Conservation (phyloP, 2,888 invertebrate genomes). For the Nudaria mundana region DNA sequence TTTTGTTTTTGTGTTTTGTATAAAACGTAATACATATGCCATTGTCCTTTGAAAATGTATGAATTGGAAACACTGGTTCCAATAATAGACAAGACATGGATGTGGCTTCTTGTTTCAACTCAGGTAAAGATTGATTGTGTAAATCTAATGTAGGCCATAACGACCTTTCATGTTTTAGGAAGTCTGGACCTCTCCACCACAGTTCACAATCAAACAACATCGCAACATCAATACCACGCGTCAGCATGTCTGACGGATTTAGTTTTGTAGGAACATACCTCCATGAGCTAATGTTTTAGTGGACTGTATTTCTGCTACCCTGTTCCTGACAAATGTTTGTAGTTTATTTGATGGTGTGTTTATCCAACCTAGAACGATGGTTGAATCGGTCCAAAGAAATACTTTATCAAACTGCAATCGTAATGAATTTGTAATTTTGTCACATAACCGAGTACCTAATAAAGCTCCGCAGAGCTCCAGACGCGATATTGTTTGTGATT, state of each 20-base stretch:
- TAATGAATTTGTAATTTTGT: no score
- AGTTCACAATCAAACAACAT: background rate
- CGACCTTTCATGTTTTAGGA: background rate
- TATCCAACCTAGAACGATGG: no score
- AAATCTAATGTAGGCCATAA: background rate
- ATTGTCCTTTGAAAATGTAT: background rate
- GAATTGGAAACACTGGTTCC: background rate
- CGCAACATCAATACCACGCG: background rate
- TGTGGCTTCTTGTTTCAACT: background rate
- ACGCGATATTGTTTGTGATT: slow-evolving; percentile 21
- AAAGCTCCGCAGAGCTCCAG: slow-evolving; percentile 26
- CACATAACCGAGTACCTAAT: slow-evolving; percentile 18
- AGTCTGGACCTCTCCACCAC: background rate
- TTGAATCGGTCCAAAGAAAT: no score
- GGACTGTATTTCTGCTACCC: no score
- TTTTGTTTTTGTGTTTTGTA: background rate
- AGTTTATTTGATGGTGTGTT: no score
- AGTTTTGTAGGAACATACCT: background rate
- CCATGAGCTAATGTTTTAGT: no score
- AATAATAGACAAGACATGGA: background rate
- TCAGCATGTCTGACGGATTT: background rate
- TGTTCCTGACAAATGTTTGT: no score
- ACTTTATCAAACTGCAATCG: no score
- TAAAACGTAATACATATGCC: background rate
- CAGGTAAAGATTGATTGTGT: no score